Evolutionary conservation across 2,797 vertebrate genomes (phyloP), one percentile per base, ranked within the genome.

Genomic region (Sparus aurata): DNA sequence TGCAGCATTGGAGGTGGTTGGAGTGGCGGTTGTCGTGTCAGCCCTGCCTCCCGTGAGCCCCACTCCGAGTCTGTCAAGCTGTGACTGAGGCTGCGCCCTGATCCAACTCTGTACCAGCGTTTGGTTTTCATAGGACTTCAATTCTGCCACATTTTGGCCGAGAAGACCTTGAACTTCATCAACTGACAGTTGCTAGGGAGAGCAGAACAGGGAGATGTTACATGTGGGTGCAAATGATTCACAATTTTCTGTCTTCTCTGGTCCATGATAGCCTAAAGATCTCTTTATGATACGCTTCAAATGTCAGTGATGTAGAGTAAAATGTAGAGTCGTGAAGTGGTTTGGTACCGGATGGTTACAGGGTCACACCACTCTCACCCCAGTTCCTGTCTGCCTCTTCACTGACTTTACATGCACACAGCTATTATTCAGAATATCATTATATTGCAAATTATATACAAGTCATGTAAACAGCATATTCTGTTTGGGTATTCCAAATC

Each of bases 41-140:
- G 4, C 50, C n/a, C 0, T 76, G 27, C 95, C 95, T 10, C 94
- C 94, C 0, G 0, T 6, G 0, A 96, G 43, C 0, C 34, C 84
- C 20, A 95, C 0, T 0, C 1, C 45, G 11, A 96, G 79, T 0
- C 0, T 23, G 22, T 93, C 7, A 0, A 96, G 91, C 0, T 92
- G 73, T 0, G 83, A 47, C 84, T 93, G 94, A 0, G 0, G 18
- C 84, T 91, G 93, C 0, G 0, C 52, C 0, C 12, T 17, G 73
- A 91, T 79, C 95, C 95, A 96, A 15, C 0, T 46, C 10, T 12
- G 25, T 0, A 95, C 76, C 71, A 87, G 9, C 0, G 85, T 7
- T 12, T 87, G 15, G 38, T 91, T 92, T 70, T 95, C 90, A 73
- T 94, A 96, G 1, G 59, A 64, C 77, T 83, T 89, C 73, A 96